These are phyloP conservation scores for Apus apus DNA, from an alignment of 2,113 vertebrate genomes.

Conservation along the genomic window DNA sequence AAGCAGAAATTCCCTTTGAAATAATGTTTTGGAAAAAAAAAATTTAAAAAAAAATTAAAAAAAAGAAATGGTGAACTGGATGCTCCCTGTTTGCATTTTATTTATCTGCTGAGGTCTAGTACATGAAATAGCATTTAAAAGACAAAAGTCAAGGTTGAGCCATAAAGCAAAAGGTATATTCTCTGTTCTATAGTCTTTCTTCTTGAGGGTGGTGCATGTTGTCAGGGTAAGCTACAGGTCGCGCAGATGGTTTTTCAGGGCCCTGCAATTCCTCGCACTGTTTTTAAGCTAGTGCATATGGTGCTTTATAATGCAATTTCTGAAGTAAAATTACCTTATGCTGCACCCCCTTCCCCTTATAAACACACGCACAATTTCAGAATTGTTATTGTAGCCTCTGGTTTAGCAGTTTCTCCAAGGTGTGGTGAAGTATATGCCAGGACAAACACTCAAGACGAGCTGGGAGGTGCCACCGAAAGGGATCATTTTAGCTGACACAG, in stretches of 20 bases:
- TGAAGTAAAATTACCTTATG: slow-evolving; percentile 61
- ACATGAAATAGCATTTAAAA: slow-evolving; percentile 55
- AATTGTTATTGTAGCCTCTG: slow-evolving; percentile 67
- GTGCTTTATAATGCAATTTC: slow-evolving; percentile 74
- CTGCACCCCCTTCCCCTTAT: slow-evolving; percentile 66
- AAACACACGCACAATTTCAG: slow-evolving; percentile 71
- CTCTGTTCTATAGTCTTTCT: slow-evolving; percentile 50
- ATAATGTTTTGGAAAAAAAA: background rate
- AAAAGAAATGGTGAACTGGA: slow-evolving; percentile 53
- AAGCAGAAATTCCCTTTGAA: slow-evolving; percentile 70
- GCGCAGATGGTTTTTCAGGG: slow-evolving; percentile 64
- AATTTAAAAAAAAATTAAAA: background rate
- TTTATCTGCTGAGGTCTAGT: slow-evolving; percentile 67
- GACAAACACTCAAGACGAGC: slow-evolving; percentile 36
- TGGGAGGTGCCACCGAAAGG: background rate
- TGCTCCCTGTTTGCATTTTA: slow-evolving; percentile 60
- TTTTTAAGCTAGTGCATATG: slow-evolving; percentile 52
- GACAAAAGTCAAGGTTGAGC: slow-evolving; percentile 70
- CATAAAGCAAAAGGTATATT: slow-evolving; percentile 65
- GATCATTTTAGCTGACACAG: slow-evolving; percentile 41
- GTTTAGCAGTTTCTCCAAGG: slow-evolving; percentile 60
- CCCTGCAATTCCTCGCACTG: slow-evolving; percentile 59
- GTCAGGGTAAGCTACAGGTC: slow-evolving; percentile 64
- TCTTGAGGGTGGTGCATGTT: slow-evolving; percentile 62
- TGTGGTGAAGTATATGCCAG: slow-evolving; percentile 57